Evolutionary conservation across 1,140 invertebrate species (phyloP), one percentile per base, ranked within the genome.

Genomic region (Cydia amplana): DNA sequence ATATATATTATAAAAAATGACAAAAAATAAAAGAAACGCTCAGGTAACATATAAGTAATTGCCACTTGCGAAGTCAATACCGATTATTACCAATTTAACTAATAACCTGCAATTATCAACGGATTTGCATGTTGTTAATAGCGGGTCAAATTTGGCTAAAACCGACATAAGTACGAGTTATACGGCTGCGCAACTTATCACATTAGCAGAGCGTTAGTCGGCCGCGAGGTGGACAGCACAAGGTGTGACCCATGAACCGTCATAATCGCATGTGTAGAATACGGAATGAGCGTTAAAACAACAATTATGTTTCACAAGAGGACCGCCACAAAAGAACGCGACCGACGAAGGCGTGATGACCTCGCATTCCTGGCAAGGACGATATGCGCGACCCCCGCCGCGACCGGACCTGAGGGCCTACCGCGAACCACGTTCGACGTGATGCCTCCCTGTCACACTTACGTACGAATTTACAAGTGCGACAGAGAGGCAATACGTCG

Each of bases 321-420:
- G 86, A 86, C 78, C 80, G 85, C 80, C 78, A 81, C 78, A 72
- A 83, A 85, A 85, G 83, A 83, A 82, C 86, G 80, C 85, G 82
- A 82, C 82, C 84, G 85, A 81, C 81, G 82, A 84, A 83, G 79
- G 83, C 87, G 86, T 82, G 82, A 78, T 86, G 89, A 85, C 92
- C 92, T 93, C 91, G 89, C 92, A 93, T 93, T 93, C 92, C 87
- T 89, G 79, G 79, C 92, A 93, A 93, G 92, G 92, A 93, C 92
- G 92, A 87, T 83, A 72, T 79, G 81, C 79, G 70, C 40, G 76
- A 32, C 32, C n/a, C 32, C 28, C 76, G 74, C 32, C 51, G 74
- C 74, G 70, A 81, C 77, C 74, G 75, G 77, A 83, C 76, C 70
- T 70, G n/a, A n/a, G n/a, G n/a, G n/a, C n/a, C n/a, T n/a, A n/a